Percentiles rank a stretch among this genome's conserved stretches.
phyloP scores from a whole-genome alignment of 2,113 vertebrate genomes.

The Saimiri boliviensis region DNA sequence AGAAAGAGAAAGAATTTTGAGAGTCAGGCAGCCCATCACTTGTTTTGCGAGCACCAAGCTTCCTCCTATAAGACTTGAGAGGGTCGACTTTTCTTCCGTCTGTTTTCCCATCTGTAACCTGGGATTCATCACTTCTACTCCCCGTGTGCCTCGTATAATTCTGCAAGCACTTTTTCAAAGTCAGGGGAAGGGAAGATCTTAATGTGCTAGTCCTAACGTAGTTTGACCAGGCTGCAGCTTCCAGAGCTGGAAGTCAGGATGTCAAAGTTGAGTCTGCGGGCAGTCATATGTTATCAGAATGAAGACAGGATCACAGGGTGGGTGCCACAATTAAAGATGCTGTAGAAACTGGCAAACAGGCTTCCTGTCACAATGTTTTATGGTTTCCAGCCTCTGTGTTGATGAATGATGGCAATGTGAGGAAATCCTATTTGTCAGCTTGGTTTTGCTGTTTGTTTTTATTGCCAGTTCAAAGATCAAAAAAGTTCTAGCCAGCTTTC shows the following conservation, averaged over 20 bases:
- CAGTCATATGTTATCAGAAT: constrained; percentile 37
- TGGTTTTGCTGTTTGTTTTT: background rate
- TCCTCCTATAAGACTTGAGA: background rate
- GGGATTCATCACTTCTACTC: background rate
- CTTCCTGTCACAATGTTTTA: constrained; percentile 30
- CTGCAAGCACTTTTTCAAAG: background rate
- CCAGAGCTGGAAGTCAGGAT: no score
- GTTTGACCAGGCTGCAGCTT: background rate
- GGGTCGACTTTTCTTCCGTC: accelerated
- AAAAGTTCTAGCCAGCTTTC: background rate
- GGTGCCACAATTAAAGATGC: constrained; percentile 48
- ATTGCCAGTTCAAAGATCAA: constrained; percentile 53
- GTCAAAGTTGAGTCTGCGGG: background rate
- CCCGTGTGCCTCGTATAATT: background rate
- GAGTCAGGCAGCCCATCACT: background rate
- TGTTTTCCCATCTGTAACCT: background rate
- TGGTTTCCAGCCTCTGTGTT: background rate
- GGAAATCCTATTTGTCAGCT: constrained; percentile 36
- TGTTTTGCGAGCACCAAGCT: no score
- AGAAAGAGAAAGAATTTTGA: background rate
- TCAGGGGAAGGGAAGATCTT: background rate
- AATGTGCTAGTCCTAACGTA: background rate
- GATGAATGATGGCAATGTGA: constrained; percentile 33
- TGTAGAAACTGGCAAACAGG: constrained; percentile 54
- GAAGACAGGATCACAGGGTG: background rate